Base-by-base conservation (phyloP, 2,113 vertebrate species). In the Casuarius casuarius region DNA sequence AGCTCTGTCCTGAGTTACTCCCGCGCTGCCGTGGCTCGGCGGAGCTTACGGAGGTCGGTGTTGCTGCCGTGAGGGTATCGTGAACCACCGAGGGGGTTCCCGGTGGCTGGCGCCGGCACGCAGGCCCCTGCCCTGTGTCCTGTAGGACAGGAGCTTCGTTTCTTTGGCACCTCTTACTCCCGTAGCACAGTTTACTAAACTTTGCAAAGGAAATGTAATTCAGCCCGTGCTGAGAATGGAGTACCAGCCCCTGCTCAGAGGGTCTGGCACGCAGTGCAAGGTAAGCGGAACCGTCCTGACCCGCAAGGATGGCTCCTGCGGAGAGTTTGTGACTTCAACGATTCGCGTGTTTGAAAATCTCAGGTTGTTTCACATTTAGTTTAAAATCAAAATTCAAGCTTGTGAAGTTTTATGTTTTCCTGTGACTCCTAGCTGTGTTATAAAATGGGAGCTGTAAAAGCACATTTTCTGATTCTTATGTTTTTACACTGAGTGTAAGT, bases 181-280 rank as follows among this genome's bases (percentile, higher is more conserved):
- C 54, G 59, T 80, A 59, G 85, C 9, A 42, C 90, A 90, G 85
- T 72, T 91, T 74, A 40, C 67, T 84, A 95, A 92, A 25, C 80
- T 92, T 90, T 79, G 61, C 90, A 46, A 90, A 91, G 90, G 89
- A 93, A 71, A 48, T 49, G 18, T 61, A 40, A 35, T n/a, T 78
- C 31, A 26, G 77, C 38, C 72, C 29, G 2, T 44, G 3, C 54
- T 87, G 33, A 67, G 82, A 63, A 96, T 94, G 97, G 97, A 97
- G 89, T 38, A 48, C 40, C 93, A 72, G 90, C 90, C 89, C 17
- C 92, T 97, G 90, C 89, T 96, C 82, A 82, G 87, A 66, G 65
- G 54, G 33, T 40, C 71, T n/a, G 13, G 58, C 33, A 20, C n/a
- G 1, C 71, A 0, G 61, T n/a, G 86, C 76, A 93, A 96, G 97